These are phyloP conservation scores for Manis crassicaudata DNA, from an alignment of 2,797 vertebrate species.

Conservation along the genomic window DNA sequence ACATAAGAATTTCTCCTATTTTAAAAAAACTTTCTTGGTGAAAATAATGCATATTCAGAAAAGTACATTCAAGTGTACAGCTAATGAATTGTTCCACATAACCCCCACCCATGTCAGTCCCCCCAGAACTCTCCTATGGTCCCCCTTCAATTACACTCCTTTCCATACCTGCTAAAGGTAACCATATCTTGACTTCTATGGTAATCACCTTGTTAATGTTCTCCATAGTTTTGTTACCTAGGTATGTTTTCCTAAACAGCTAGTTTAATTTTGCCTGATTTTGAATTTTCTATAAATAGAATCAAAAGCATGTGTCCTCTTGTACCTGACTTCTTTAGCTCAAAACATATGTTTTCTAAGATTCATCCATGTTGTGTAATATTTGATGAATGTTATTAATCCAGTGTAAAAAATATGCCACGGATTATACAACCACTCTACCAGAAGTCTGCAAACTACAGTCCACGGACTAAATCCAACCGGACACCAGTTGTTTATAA, in stretches of 20 bases:
- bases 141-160: fast-evolving
- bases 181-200: too few relatives aligned
- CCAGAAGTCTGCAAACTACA: neutral
- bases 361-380: neutral
- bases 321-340: neutral
- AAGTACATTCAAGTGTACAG: neutral
- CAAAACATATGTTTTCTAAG: neutral
- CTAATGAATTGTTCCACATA: neutral
- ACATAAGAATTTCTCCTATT: neutral
- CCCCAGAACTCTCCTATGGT: neutral
- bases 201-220: neutral
- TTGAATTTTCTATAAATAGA: neutral
- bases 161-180: neutral
- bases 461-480: neutral
- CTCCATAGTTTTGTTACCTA: neutral
- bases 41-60: neutral
- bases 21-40: neutral
- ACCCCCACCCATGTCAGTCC: neutral
- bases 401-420: neutral
- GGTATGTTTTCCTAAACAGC: neutral
- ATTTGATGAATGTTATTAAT: neutral
- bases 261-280: neutral
- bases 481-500: neutral
- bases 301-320: neutral
- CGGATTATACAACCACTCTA: neutral